Evolutionary conservation across 1,140 invertebrate species (phyloP), one percentile per base, ranked within the genome.

Genomic region (Diabrotica virgifera): DNA sequence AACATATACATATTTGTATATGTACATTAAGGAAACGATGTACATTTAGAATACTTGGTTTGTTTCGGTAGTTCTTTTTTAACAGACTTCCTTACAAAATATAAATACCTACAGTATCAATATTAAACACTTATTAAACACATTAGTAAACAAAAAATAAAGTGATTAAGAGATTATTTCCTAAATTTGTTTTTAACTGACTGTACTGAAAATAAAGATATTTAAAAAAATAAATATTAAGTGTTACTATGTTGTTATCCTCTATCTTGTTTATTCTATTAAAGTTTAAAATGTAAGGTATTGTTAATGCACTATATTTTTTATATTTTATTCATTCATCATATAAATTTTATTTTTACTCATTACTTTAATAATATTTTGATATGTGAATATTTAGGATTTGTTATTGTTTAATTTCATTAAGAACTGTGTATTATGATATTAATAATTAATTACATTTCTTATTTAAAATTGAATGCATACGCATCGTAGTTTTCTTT

Each of bases 241-340:
- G 70, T 69, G 66, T 68, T 69, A 61, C 65, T 66, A 69, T 72
- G 71, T 73, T 74, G 72, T 74, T 74, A 73, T 72, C 66, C 65
- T 59, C 53, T 57, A 55, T 73, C 72, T 70, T 74, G 70, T 74
- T 74, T 74, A 73, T 74, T 74, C 72, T 74, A 74, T 74, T 74
- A 57, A 68, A 73, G 70, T 73, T 73, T 74, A 74, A 72, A 51
- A 70, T 63, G 64, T 65, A 70, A 64, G 63, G 59, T 69, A 70
- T 71, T 72, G 70, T 74, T 72, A 70, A 73, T 69, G 65, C 59
- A 72, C 55, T 72, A 62, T 57, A 54, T 56, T 65, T 60, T 53
- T 63, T 69, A 35, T 53, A 10, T 46, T 58, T 66, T 65, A 61
- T 53, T 62, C 40, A 54, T 52, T 40, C 64, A 54, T 55, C 53